Conservation (phyloP, 2,888 invertebrate species). For the Agrypnus murinus region DNA sequence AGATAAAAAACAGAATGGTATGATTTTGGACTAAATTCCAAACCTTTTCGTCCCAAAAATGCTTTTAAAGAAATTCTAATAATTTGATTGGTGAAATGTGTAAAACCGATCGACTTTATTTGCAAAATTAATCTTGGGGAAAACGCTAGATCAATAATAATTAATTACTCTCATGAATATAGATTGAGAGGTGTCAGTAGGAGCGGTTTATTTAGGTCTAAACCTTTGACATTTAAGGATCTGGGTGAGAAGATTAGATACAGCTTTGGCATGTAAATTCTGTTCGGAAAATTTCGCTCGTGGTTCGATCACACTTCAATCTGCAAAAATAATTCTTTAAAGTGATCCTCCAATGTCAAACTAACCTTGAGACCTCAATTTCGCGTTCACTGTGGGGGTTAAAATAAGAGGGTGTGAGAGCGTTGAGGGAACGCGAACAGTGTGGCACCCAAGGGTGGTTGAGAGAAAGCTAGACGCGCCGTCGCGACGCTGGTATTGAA, state of each 20-base stretch:
- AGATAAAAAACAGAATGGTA: no score
- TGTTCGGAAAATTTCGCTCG: no score
- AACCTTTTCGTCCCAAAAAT: no score
- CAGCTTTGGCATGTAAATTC: no score
- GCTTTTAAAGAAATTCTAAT: no score
- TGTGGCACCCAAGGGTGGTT: slow-evolving; percentile 47
- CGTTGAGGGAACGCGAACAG: not conserved
- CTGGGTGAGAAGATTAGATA: no score
- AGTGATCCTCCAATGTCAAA: not conserved
- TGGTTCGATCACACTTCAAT: no score
- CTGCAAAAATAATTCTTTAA: no score
- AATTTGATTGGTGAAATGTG: no score
- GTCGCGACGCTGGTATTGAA: slow-evolving; percentile 71
- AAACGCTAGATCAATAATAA: not conserved
- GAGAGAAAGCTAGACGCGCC: slow-evolving; percentile 69
- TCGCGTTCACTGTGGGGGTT: slow-evolving; percentile 12
- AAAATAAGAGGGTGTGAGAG: slow-evolving; percentile 6
- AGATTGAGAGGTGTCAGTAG: not conserved
- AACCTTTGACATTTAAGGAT: not conserved
- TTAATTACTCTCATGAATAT: slow-evolving; percentile 13
- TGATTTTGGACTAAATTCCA: no score
- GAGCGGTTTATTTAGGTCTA: not conserved
- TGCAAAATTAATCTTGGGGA: not conserved
- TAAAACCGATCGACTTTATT: no score
- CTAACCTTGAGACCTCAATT: slow-evolving; percentile 46